Base-by-base conservation (phyloP, 2,113 vertebrate genomes). In the Turdus rufiventris region DNA sequence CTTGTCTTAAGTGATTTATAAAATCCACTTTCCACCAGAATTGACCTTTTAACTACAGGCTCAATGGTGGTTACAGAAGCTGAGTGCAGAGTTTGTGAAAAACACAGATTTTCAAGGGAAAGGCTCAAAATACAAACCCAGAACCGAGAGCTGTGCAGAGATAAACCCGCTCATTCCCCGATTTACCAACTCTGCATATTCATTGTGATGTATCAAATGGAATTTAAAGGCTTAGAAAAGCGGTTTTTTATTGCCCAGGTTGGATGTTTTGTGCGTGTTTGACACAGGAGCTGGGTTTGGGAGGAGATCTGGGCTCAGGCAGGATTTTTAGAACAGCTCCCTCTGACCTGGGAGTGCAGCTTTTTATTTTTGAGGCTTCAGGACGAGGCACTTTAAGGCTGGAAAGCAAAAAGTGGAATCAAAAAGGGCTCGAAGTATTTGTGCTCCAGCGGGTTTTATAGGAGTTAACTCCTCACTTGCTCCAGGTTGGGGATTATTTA, bases 121-220 rank as follows among this genome's bases (percentile, higher is more conserved):
- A n/a, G 6, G 10, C 25, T 72, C 21, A 31, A 48, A 71, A 43
- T 2, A 13, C 0, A 31, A 81, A 62, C 20, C 16, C 38, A n/a
- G 47, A 4, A 23, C 3, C 0, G 20, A 42, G 60, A 57, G 21
- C 45, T 20, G 29, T 18, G 56, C 43, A 14, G 60, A 60, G 38
- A 8, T 2, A 11, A 47, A 18, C 4, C 43, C 23, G 48, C 48
- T 95, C 33, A 0, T 36, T 6, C 25, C 28, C 12, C 21, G 15
- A 0, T 29, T 85, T 42, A 31, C 1, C 33, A 23, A 36, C 61
- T 81, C 18, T 12, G 8, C 1, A 0, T 8, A 1, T 12, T 25
- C 4, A 0, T 7, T 18, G 36, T 7, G 47, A 8, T 19, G 40
- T 14, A 48, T 4, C 43, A 51, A 51, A 58, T 5, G 1, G 0